These are phyloP conservation scores for Schrankia costaestrigalis DNA, from an alignment of 2,888 invertebrate genomes.

Conservation along the genomic window DNA sequence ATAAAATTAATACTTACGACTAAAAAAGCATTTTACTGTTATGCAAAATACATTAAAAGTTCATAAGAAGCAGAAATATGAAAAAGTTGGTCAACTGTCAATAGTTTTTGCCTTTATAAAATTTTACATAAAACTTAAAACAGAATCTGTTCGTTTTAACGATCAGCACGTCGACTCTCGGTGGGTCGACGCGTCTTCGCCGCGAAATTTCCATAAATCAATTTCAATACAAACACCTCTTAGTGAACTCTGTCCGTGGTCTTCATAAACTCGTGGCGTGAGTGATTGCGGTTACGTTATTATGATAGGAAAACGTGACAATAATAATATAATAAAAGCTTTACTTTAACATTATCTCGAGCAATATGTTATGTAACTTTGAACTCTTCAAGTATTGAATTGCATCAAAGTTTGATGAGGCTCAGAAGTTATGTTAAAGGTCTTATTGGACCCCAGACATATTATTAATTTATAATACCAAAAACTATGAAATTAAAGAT, in stretches of 20 bases:
- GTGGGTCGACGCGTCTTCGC: slow-evolving; percentile 59
- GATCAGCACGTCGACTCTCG: slow-evolving; percentile 47
- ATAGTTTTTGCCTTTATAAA: slow-evolving; percentile 8
- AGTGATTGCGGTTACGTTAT: slow-evolving; percentile 22
- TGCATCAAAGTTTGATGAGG: no score
- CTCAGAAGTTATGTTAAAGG: no score
- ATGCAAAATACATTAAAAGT: slow-evolving; percentile 1
- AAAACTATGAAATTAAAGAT: no score
- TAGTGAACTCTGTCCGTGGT: slow-evolving; percentile 74
- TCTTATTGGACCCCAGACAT: no score
- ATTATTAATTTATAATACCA: no score
- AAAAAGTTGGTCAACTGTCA: slow-evolving; percentile 6
- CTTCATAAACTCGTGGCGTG: slow-evolving; percentile 35
- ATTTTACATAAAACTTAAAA: slow-evolving; percentile 29
- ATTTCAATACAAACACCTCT: slow-evolving; percentile 80
- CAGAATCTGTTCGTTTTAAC: slow-evolving; percentile 57
- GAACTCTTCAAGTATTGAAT: no score
- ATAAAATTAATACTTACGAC: no score
- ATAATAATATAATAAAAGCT: no score
- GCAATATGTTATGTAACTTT: no score
- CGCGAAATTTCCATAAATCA: slow-evolving; percentile 76
- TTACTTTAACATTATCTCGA: no score
- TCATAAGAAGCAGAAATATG: not conserved
- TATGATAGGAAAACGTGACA: no score
- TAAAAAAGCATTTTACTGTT: no score